Base-by-base conservation (phyloP, 2,113 vertebrate genomes). In the Rhabdomys dilectus region DNA sequence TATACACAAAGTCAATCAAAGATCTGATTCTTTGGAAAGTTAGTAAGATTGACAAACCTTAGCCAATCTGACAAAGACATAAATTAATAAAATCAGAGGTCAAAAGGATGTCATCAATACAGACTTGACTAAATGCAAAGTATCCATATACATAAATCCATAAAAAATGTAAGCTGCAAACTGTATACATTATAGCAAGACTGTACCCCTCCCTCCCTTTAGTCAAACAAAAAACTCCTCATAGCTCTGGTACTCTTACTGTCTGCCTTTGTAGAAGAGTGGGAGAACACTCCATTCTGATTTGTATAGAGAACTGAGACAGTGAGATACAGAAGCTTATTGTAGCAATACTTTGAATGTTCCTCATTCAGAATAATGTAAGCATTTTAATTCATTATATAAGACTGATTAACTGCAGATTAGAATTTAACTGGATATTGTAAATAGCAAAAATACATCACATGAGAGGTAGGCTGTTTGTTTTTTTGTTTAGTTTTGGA, bases 351-450 rank as follows among this genome's bases (percentile, higher is more conserved):
- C 36, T 62, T 62, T 29, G 56, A 60, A 62, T 62, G 58, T 62
- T 84, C 26, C 29, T 84, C 62, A 84, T 84, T 42, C n/a, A 62
- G 39, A 84, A 42, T 58, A 84, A 81, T 56, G 51, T 84, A 84
- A 84, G 58, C 81, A 62, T 62, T 42, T 62, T n/a, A 84, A 62
- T 62, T 60, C 22, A 62, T 42, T 26, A 42, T 39, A 42, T 62
- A 17, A 51, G 12, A 58, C 86, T 62, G 87, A 48, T 0, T 66
- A 94, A 73, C 29, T 93, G 42, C 17, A 45, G 22, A 76, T 36
- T 77, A 64, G 19, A 95, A 82, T 85, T 93, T 91, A 95, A 94
- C 12, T 53, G 22, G 26, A 70, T 93, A 13, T 68, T 78, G 16
- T 86, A 48, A 88, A 70, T 0, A 88, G 17, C 17, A 39, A 91